A percentile compares a stretch with the other conserved stretches of the same genome.
Evolutionary conservation across 2,888 invertebrate genomes (phyloP).

Genomic region (Drosophila subquinaria): DNA sequence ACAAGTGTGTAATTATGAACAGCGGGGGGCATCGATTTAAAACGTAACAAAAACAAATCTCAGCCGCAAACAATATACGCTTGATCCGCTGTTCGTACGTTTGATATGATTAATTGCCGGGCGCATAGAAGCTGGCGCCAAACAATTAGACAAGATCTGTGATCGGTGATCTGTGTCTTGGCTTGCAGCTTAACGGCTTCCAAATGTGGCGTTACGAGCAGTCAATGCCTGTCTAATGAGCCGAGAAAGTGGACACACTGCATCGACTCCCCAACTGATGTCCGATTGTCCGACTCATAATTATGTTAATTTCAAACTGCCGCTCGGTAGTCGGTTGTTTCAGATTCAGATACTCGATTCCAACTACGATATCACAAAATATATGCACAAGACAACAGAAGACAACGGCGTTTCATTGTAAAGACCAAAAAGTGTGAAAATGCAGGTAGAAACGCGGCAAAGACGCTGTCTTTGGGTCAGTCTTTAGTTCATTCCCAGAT

Average conservation of each 20-base stretch:
- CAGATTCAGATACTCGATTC: slow-evolving; percentile 6
- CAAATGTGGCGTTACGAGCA: slow-evolving; percentile 65
- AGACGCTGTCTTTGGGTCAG: slow-evolving; percentile 4
- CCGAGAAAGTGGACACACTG: slow-evolving; percentile 69
- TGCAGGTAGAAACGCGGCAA: slow-evolving; percentile 63
- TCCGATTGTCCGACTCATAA: slow-evolving; percentile 62
- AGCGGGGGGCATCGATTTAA: slow-evolving; percentile 69
- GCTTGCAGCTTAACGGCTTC: slow-evolving; percentile 67
- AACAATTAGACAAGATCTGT: slow-evolving; percentile 71
- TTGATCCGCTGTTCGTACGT: slow-evolving; percentile 9
- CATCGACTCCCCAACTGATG: slow-evolving; percentile 11
- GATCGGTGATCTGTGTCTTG: slow-evolving; percentile 48
- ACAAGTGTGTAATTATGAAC: slow-evolving; percentile 82
- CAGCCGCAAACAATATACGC: slow-evolving; percentile 31
- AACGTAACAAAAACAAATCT: slow-evolving; percentile 73
- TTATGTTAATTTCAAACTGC: slow-evolving; percentile 81
- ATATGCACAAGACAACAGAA: slow-evolving; percentile 33
- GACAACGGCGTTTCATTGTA: slow-evolving; percentile 52
- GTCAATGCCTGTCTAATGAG: slow-evolving; percentile 80
- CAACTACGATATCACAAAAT: slow-evolving; percentile 21
- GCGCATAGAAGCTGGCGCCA: slow-evolving; percentile 67
- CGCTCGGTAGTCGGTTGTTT: slow-evolving; percentile 58
- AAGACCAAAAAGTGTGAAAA: slow-evolving; percentile 70
- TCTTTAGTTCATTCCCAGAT: slow-evolving; percentile 19
- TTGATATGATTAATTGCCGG: slow-evolving; percentile 68